These are phyloP conservation scores for Phoebastria nigripes DNA, from an alignment of 2,797 vertebrate species.

Conservation along the genomic window DNA sequence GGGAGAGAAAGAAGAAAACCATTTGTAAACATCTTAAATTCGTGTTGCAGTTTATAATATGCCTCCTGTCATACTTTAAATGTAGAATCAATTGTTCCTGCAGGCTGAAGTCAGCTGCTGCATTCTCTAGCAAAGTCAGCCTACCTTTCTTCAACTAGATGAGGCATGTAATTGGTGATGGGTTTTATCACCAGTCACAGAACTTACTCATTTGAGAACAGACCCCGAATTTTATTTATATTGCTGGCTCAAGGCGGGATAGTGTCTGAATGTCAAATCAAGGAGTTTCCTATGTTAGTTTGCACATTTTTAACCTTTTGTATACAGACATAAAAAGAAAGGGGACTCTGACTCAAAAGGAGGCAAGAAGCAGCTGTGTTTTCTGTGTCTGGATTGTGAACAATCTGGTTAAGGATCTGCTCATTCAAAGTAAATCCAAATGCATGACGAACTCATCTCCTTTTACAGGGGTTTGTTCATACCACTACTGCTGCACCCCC, in stretches of 20 bases:
- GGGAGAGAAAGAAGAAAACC: not conserved
- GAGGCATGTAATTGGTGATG: constrained; percentile 32
- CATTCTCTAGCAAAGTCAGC: not conserved
- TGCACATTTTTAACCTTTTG: not conserved
- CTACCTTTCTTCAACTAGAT: constrained; percentile 32
- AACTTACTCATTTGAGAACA: not conserved
- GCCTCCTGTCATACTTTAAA: not conserved
- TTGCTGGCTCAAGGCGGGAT: not conserved
- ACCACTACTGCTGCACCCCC: not conserved
- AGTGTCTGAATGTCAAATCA: not conserved
- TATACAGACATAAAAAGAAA: not conserved
- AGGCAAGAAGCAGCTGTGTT: not conserved
- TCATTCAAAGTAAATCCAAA: not conserved
- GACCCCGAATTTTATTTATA: not conserved
- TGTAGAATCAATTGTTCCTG: not conserved
- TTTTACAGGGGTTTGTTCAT: not conserved
- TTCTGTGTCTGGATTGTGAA: not conserved
- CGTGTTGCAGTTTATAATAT: not conserved
- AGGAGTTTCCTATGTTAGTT: not conserved
- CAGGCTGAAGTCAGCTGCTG: not conserved
- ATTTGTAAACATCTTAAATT: not conserved
- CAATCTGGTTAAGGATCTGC: not conserved
- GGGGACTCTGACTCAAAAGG: not conserved
- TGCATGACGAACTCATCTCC: not conserved
- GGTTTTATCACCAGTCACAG: not conserved